Evolutionary conservation across 2,888 invertebrate species (phyloP).

Genomic region (Pilophorus perplexus): DNA sequence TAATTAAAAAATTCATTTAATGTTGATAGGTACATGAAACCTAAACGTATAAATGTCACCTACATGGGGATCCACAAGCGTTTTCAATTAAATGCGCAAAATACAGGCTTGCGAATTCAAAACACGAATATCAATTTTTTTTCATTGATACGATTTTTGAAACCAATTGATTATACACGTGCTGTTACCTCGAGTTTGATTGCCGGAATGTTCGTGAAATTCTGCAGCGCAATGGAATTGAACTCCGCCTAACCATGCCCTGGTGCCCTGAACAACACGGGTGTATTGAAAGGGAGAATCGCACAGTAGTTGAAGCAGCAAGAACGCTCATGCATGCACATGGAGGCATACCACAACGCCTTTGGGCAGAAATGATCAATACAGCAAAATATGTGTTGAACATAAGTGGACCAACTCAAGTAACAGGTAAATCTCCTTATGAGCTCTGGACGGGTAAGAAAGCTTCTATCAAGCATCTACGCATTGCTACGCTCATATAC

Average conservation of each 20-base stretch:
- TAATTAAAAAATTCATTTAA: no score
- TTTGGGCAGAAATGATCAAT: slow-evolving; percentile 23
- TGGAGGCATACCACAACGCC: background rate
- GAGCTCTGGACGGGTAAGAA: background rate
- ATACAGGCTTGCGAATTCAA: no score
- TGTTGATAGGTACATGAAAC: no score
- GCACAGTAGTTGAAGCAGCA: slow-evolving; percentile 46
- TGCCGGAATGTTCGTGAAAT: slow-evolving; percentile 46
- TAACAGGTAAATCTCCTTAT: slow-evolving; percentile 9
- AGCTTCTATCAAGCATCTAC: background rate
- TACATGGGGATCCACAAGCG: no score
- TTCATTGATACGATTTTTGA: no score
- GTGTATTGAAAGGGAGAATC: slow-evolving; percentile 42
- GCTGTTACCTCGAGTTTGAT: no score
- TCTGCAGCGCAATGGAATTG: slow-evolving; percentile 43
- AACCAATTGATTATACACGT: no score
- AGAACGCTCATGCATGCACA: slow-evolving; percentile 44
- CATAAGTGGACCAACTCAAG: background rate
- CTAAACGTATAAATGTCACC: no score
- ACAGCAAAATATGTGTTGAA: background rate
- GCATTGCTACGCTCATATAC: no score
- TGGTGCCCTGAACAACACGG: slow-evolving; percentile 46
- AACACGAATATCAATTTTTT: no score
- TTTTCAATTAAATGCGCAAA: no score
- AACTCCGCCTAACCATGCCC: slow-evolving; percentile 36